A percentile compares a stretch with the other conserved stretches of the same genome.
Conservation (phyloP, 2,888 invertebrate species). For the Cyaniris semiargus region DNA sequence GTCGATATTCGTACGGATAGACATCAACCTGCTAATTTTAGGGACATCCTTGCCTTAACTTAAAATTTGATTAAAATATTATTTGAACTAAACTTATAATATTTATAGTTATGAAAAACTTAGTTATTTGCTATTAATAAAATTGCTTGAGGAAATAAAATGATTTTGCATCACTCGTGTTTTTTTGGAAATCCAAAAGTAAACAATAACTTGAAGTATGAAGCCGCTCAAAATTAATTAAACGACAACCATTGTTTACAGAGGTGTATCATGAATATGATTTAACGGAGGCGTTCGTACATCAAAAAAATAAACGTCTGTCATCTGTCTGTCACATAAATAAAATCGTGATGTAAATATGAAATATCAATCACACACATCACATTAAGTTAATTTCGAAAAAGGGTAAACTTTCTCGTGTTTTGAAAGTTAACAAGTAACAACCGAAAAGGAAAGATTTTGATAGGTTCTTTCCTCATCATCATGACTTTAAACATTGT, state of each 20-base stretch:
- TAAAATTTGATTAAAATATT: too few species aligned
- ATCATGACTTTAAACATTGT: not conserved
- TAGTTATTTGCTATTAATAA: too few species aligned
- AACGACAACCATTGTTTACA: not conserved
- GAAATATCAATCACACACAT: slow-evolving; percentile 24
- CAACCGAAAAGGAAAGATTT: not conserved
- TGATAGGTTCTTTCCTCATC: slow-evolving; percentile 2
- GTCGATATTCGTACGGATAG: too few species aligned
- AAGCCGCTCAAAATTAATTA: not conserved
- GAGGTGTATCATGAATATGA: not conserved
- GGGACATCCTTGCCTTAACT: too few species aligned
- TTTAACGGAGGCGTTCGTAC: not conserved
- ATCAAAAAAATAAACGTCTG: slow-evolving; percentile 15
- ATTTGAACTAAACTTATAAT: too few species aligned
- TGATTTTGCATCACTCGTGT: too few species aligned
- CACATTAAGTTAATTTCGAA: slow-evolving; percentile 19
- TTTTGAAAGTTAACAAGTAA: slow-evolving; percentile 3
- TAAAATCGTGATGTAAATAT: slow-evolving; percentile 20
- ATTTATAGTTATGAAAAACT: too few species aligned
- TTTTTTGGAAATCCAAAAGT: not conserved
- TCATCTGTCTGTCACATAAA: slow-evolving; percentile 22
- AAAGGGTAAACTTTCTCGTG: slow-evolving; percentile 28
- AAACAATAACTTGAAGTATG: not conserved
- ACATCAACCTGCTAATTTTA: too few species aligned
- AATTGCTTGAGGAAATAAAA: too few species aligned